Base-by-base conservation (phyloP, 1,140 invertebrate genomes). In the Diploscapter pachys region DNA sequence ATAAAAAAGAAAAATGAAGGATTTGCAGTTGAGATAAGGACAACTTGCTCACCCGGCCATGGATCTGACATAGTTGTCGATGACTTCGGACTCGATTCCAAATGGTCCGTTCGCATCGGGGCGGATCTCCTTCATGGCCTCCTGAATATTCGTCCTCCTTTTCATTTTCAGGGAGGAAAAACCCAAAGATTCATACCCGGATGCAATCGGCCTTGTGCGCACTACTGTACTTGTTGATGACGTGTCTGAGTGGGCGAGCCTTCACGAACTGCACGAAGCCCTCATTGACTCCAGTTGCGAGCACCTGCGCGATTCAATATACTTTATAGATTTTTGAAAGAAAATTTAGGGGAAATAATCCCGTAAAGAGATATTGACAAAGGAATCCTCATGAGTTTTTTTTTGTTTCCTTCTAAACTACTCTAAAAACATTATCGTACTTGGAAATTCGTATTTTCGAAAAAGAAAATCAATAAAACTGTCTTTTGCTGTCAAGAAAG, bases 181-280 rank as follows among this genome's bases (percentile, higher is more conserved):
- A 59, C 57, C 9, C 9, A 59, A 59, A 59, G 1, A 11, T 11
- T 11, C 57, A 11, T 31, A 59, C 57, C 11, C 72, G 11, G 0
- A 69, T 78, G 52, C 52, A 63, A 61, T 74, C 63, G 5, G 82
- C 73, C 64, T 83, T 82, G 66, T 71, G 77, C 8, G 52, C 66
- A n/a, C 70, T 67, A 31, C 31, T 31, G 48, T 72, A 74, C 56
- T 75, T 62, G 11, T 67, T 63, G 57, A 84, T 80, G 8, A 84
- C 68, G 56, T 83, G 78, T 9, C 83, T 68, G 4, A 84, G 63
- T 3, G 83, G 82, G 11, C 74, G 80, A 4, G 95, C 97, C 82
- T 98, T 93, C n/a, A 99, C 91, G 86, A 93, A 98, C 87, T 99
- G 94, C 5, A 99, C 91, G 88, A 99, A 97, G 13, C 91, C 89